phyloP scores from a whole-genome alignment of 92 coral and sea anemone genomes.

The Epizoanthus stellaris region DNA sequence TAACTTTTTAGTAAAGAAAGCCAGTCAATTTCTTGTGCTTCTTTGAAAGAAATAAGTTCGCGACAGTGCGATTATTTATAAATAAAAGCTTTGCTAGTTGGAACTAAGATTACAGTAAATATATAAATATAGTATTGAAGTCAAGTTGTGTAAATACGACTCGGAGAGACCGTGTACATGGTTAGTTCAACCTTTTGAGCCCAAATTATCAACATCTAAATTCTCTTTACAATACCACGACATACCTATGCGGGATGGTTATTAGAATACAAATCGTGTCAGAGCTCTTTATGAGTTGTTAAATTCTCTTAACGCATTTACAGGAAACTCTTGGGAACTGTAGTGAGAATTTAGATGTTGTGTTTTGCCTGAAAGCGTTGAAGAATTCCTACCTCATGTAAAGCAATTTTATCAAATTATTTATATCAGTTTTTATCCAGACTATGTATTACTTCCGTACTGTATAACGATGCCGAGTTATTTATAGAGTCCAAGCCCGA shows the following conservation, averaged over 20 bases:
- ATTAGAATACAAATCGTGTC: no score
- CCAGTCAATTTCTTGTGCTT: neutral
- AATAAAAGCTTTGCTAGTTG: neutral
- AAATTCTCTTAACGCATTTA: no score
- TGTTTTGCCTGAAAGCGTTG: neutral
- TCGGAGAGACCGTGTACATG: neutral
- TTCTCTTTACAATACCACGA: neutral
- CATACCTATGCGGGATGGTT: neutral
- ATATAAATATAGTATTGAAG: neutral
- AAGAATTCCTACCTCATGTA: neutral
- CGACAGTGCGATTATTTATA: neutral
- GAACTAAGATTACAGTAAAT: neutral
- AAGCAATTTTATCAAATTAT: constrained; percentile 7
- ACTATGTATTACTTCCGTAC: neutral
- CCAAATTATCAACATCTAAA: neutral
- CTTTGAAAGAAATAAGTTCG: neutral
- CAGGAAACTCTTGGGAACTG: neutral
- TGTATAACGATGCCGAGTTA: neutral
- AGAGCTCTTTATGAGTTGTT: no score
- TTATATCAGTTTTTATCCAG: constrained; percentile 13
- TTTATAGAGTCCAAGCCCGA: constrained; percentile 15
- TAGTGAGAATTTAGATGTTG: neutral
- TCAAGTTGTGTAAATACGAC: neutral
- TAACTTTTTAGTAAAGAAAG: neutral
- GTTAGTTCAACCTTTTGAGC: neutral